Conservation (phyloP, 2,888 invertebrate genomes). For the Miltochrista miniata region DNA sequence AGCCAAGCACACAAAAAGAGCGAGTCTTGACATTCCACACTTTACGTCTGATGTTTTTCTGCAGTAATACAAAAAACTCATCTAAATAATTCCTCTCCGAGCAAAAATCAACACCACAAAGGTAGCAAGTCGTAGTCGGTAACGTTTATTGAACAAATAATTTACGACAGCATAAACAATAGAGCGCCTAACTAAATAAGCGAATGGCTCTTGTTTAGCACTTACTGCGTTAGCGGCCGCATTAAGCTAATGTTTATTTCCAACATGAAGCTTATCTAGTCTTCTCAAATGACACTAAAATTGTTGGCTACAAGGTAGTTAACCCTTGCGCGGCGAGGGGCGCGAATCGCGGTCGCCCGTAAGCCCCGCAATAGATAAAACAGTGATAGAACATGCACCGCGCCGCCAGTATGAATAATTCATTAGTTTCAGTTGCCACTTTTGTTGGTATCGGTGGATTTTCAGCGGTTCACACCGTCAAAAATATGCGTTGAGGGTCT, state of each 20-base stretch:
- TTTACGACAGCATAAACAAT: constrained; percentile 18
- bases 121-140: background rate
- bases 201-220: constrained; percentile 51
- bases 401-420: constrained; percentile 82
- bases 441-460: constrained; percentile 83
- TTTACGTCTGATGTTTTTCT: background rate
- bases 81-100: background rate
- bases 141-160: constrained; percentile 19
- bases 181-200: constrained; percentile 43
- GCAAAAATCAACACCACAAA: background rate
- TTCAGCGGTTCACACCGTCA: constrained; percentile 80
- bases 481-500: constrained; percentile 77
- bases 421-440: constrained; percentile 84
- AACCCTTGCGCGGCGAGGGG: constrained; percentile 71
- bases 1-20: too few relatives aligned
- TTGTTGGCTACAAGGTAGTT: constrained; percentile 78
- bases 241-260: constrained; percentile 77
- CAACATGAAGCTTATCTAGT: constrained; percentile 74
- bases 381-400: constrained; percentile 85
- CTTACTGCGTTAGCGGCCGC: constrained; percentile 65
- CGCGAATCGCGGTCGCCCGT: constrained; percentile 58
- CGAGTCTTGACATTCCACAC: too few relatives aligned
- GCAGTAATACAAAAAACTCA: background rate
- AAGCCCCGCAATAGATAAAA: constrained; percentile 83
- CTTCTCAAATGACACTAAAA: constrained; percentile 77